Conservation (phyloP, 2,797 vertebrate species). For the Hypotaenidia okinawae region DNA sequence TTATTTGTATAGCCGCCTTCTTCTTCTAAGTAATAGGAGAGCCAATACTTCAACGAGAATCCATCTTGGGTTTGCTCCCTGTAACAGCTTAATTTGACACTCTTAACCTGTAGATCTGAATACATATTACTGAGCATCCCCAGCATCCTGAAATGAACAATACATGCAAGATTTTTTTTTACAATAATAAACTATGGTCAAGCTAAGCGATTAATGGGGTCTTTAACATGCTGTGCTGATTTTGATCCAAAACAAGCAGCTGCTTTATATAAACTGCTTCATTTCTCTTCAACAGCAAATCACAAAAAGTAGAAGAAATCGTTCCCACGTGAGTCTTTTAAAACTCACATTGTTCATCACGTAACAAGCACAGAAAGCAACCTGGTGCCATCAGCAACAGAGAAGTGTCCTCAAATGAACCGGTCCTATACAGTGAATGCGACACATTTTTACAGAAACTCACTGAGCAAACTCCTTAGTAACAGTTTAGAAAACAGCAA, state of each 20-base stretch:
- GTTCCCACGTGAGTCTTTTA: conserved; percentile 8
- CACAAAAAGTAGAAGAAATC: conserved; percentile 31
- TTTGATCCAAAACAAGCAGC: conserved; percentile 61
- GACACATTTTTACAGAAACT: not conserved
- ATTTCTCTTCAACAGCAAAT: conserved; percentile 44
- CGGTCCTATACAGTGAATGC: not conserved
- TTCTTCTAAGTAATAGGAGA: not conserved
- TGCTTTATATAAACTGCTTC: conserved; percentile 44
- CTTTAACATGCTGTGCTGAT: conserved; percentile 31
- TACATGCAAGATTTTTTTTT: not conserved
- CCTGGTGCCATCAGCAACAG: not conserved
- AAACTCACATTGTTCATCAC: conserved; percentile 15
- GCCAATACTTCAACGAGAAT: not conserved
- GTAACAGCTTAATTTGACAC: not conserved
- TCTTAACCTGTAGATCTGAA: not conserved
- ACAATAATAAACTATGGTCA: conserved; percentile 4
- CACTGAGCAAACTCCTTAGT: not conserved
- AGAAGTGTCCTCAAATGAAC: conserved; percentile 32
- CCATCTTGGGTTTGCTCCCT: not conserved
- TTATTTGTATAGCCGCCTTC: not conserved
- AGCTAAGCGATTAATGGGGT: conserved; percentile 42
- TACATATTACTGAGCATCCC: not conserved
- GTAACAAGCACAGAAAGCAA: not conserved
- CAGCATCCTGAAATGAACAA: not conserved
- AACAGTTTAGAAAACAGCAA: not conserved